A percentile compares a stretch with the other conserved stretches of the same genome.
These are phyloP conservation scores for Xanthorhoe designata DNA, from an alignment of 2,888 invertebrate species.

Conservation along the genomic window DNA sequence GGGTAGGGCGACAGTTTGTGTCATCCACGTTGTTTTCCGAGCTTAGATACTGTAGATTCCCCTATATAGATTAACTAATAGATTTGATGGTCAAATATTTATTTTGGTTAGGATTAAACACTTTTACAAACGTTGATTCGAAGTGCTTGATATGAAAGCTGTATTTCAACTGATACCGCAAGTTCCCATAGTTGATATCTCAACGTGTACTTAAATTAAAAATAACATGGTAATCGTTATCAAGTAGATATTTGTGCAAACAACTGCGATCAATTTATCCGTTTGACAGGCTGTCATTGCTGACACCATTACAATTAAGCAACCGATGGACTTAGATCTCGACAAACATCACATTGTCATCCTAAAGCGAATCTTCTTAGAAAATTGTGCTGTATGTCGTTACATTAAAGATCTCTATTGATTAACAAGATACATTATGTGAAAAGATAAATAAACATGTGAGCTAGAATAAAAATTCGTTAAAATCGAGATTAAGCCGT, in stretches of 20 bases:
- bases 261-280: constrained; percentile 82
- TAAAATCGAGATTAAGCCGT: constrained; percentile 83
- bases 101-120: constrained; percentile 44
- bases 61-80: constrained; percentile 48
- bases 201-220: constrained; percentile 70
- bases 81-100: constrained; percentile 43
- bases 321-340: constrained; percentile 74
- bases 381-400: constrained; percentile 58
- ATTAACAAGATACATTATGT: constrained; percentile 27
- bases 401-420: constrained; percentile 45
- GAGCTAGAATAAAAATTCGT: constrained; percentile 77
- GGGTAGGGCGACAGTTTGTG: constrained; percentile 72
- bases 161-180: constrained; percentile 59
- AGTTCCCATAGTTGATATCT: constrained; percentile 66
- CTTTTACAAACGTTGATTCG: constrained; percentile 46
- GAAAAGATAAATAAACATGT: constrained; percentile 53
- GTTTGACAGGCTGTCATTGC: constrained; percentile 79
- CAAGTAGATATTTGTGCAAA: constrained; percentile 80
- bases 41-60: constrained; percentile 55
- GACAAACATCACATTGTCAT: constrained; percentile 62
- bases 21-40: constrained; percentile 70
- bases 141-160: constrained; percentile 38
- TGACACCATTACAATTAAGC: constrained; percentile 84
- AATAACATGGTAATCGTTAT: constrained; percentile 77
- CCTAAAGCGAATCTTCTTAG: constrained; percentile 43